phyloP scores from a whole-genome alignment of 1,140 invertebrate species.

The Leptopilina boulardi region DNA sequence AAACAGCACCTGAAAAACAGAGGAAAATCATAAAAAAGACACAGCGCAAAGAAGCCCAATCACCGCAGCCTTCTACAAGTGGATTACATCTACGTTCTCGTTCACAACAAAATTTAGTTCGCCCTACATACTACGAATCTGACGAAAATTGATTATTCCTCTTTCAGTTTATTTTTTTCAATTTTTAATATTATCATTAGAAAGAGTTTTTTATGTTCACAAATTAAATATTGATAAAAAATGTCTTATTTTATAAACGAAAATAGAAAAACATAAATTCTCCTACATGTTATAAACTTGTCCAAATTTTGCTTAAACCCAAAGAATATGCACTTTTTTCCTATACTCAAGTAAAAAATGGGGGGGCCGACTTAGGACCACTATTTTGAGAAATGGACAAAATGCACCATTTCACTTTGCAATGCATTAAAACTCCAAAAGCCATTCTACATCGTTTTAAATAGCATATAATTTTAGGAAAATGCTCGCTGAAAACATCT shows the following conservation, averaged over 20 bases:
- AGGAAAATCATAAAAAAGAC: conserved; percentile 6
- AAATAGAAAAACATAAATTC: background rate
- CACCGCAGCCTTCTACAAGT: too few species aligned
- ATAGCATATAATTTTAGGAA: background rate
- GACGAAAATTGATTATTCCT: background rate
- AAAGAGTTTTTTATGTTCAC: too few species aligned
- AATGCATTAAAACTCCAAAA: background rate
- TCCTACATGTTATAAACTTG: background rate
- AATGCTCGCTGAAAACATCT: background rate
- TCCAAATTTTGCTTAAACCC: background rate
- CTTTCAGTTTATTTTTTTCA: background rate
- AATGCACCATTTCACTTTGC: background rate
- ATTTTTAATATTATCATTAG: too few species aligned
- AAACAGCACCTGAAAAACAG: conserved; percentile 11
- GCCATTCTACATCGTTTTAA: background rate
- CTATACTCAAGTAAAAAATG: background rate
- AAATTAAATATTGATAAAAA: too few species aligned
- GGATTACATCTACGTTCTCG: too few species aligned
- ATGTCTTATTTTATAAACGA: too few species aligned
- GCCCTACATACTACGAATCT: too few species aligned
- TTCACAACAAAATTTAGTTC: too few species aligned
- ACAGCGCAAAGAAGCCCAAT: background rate
- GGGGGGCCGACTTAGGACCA: background rate
- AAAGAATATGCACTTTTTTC: background rate
- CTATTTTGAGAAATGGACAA: background rate